Evolutionary conservation across 2,113 vertebrate species (phyloP).

Genomic region (Platysteira castanea): DNA sequence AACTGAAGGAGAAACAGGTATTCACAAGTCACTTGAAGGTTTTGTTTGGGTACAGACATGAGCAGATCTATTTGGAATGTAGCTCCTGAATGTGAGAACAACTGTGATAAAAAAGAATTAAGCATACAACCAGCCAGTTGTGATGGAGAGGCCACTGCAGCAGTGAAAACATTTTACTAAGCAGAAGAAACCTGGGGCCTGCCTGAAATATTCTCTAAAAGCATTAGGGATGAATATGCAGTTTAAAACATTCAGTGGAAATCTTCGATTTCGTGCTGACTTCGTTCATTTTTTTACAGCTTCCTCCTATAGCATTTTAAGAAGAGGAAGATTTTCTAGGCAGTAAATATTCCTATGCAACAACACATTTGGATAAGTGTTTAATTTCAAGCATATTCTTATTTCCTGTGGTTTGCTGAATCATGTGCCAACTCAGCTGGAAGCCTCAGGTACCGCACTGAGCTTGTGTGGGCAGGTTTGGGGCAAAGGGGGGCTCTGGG

Average conservation of each 20-base stretch:
- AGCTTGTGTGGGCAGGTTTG: neutral
- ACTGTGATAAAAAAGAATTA: neutral
- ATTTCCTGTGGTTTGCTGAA: neutral
- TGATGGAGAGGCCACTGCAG: neutral
- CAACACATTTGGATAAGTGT: neutral
- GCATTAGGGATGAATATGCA: neutral
- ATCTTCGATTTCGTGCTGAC: neutral
- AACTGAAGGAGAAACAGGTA: neutral
- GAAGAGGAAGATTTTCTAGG: neutral
- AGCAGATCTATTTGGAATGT: neutral
- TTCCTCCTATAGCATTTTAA: neutral
- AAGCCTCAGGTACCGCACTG: neutral
- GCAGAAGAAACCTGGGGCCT: neutral
- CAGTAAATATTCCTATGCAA: neutral
- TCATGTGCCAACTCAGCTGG: neutral
- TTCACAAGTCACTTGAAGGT: neutral
- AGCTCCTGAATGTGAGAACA: neutral
- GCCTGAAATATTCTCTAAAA: neutral
- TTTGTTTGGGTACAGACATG: neutral
- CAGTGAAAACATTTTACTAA: neutral
- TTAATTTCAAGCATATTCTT: neutral
- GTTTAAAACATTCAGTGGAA: neutral
- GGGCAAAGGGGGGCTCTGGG: neutral
- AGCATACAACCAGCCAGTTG: neutral
- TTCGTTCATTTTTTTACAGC: neutral